A percentile compares a stretch with the other conserved stretches of the same genome.
These are phyloP conservation scores for Mesocricetus auratus DNA, from an alignment of 2,113 vertebrate genomes.

Conservation along the genomic window DNA sequence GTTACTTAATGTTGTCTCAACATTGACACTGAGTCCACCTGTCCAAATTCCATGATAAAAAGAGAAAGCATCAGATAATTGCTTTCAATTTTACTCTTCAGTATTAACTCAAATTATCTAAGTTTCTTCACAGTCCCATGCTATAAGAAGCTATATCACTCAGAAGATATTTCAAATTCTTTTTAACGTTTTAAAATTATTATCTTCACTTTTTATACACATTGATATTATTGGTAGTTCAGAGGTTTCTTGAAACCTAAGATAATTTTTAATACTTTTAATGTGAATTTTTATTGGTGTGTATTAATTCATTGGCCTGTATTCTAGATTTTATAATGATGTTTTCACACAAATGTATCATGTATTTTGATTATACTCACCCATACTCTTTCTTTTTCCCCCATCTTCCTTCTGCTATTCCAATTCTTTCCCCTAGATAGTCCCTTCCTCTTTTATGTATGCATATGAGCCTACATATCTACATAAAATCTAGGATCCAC, in stretches of 20 bases:
- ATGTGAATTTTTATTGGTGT: not conserved
- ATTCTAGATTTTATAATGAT: not conserved
- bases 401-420: no score
- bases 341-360: not conserved
- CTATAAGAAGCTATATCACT: not conserved
- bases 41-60: not conserved
- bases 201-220: constrained; percentile 1
- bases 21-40: not conserved
- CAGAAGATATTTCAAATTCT: not conserved
- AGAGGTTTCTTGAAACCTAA: not conserved
- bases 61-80: not conserved
- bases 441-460: not conserved
- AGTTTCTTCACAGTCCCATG: not conserved
- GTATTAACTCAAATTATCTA: not conserved
- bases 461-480: not conserved
- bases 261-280: not conserved
- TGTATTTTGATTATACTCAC: not conserved
- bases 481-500: not conserved
- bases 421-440: not conserved
- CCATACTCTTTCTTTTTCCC: no score
- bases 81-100: not conserved
- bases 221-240: not conserved
- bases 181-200: not conserved
- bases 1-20: constrained; percentile 16
- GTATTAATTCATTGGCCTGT: not conserved